These are phyloP conservation scores for Drepana falcataria DNA, from an alignment of 2,888 invertebrate species.

Conservation along the genomic window DNA sequence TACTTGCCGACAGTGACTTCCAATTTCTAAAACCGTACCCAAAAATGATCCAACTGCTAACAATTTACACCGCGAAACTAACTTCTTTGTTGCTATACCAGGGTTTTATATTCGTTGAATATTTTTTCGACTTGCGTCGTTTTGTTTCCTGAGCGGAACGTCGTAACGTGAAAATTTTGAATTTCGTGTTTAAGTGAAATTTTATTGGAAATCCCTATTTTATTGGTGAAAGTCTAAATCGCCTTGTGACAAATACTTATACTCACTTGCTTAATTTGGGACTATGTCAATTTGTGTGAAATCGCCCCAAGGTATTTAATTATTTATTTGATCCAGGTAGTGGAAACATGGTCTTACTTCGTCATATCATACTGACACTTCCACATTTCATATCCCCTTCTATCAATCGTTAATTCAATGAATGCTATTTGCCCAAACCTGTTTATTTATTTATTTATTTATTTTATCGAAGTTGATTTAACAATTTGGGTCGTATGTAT, in stretches of 20 bases:
- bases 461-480: too few species aligned
- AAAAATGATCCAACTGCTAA: conserved; percentile 32
- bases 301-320: too few species aligned
- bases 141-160: conserved; percentile 19
- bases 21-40: conserved; percentile 58
- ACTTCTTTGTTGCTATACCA: conserved; percentile 9
- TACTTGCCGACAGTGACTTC: conserved; percentile 77
- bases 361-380: too few species aligned
- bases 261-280: conserved; percentile 2
- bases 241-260: conserved; percentile 26
- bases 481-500: too few species aligned
- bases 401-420: too few species aligned
- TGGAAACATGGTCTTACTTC: too few species aligned
- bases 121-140: conserved; percentile 16
- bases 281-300: too few species aligned
- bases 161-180: conserved; percentile 72
- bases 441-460: too few species aligned
- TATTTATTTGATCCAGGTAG: too few species aligned
- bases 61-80: conserved; percentile 14
- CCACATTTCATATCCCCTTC: too few species aligned
- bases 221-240: conserved; percentile 48
- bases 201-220: conserved; percentile 68
- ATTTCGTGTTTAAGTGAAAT: conserved; percentile 76
- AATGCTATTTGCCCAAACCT: too few species aligned
- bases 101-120: conserved; percentile 15